Base-by-base conservation (phyloP, 2,888 invertebrate species). In the Archips crataeganus region DNA sequence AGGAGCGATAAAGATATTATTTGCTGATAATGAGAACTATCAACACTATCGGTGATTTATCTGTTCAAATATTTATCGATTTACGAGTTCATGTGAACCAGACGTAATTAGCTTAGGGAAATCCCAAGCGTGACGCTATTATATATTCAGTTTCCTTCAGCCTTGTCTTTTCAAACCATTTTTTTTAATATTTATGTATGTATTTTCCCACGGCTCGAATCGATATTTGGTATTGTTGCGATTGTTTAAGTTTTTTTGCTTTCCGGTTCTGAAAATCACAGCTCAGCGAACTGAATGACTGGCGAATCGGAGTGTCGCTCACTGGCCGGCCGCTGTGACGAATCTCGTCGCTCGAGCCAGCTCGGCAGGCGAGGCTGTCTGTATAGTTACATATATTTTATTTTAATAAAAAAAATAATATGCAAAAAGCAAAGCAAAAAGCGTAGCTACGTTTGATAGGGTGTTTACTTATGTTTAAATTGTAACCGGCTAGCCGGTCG, bases 221-320 rank as follows among this genome's bases (percentile, higher is more conserved):
- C 54, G 15, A 15, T 8, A 15, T 15, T 23, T 6, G 3, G 5
- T 51, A 10, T 36, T 65, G 10, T 34, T 51, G 34, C 8, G 49
- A n/a, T 36, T 9, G 9, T 10, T 34, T 13, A 23, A n/a, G 49
- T 64, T 49, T 60, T 64, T 34, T 23, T 64, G 51, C 65, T 15
- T 51, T 49, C 65, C 36, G 23, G 36, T 65, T 65, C 65, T 51
- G 36, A 34, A 65, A 51, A 65, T 65, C 64, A 47, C 64, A 47
- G 64, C 49, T 64, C 49, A 64, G 64, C 23, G 49, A 64, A 45
- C 64, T 45, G 64, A 32, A 47, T 32, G 49, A n/a, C 9, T 15
- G 47, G 49, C 64, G 64, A 64, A 64, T 64, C 49, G 49, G 49
- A 49, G 63, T 13, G 4, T 13, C 36, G 59, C 5, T 32, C 32